Evolutionary conservation across 1,140 invertebrate species (phyloP).

Genomic region (Caerostris extrusa): DNA sequence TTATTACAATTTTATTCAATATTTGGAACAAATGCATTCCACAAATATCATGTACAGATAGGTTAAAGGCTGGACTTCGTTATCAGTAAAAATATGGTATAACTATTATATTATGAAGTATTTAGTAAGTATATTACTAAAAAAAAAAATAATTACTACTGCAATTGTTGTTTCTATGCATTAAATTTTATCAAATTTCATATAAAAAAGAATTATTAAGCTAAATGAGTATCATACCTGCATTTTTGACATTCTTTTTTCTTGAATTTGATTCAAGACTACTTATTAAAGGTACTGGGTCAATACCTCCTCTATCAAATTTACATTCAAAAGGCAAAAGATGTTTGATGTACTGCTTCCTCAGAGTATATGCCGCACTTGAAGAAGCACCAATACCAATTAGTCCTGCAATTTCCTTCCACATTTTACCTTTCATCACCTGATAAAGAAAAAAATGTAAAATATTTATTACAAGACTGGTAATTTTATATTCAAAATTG

Average conservation of each 20-base stretch:
- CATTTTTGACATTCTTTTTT: conserved; percentile 81
- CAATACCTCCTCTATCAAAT: conserved; percentile 96
- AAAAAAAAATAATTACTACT: no score
- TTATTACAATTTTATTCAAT: no score
- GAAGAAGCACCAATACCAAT: conserved; percentile 97
- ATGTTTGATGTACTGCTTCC: conserved; percentile 99
- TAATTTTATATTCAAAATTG: background rate
- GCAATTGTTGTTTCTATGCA: no score
- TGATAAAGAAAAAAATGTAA: conserved; percentile 74
- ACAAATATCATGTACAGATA: no score
- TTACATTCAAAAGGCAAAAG: conserved; percentile 97
- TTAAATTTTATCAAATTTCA: no score
- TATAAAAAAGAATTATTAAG: no score
- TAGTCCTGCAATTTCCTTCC: conserved; percentile 97
- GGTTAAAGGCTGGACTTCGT: no score
- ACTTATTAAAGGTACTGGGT: conserved; percentile 96
- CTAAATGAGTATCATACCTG: conserved; percentile 25
- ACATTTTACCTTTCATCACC: conserved; percentile 98
- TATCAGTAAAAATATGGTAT: no score
- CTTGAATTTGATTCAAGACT: conserved; percentile 84
- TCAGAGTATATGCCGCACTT: conserved; percentile 96
- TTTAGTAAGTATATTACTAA: no score
- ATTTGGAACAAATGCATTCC: no score
- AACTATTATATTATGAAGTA: no score
- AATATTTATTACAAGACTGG: background rate